Evolutionary conservation across 2,888 invertebrate species (phyloP), one percentile per base, ranked within the genome.

Genomic region (Andrena fulva): DNA sequence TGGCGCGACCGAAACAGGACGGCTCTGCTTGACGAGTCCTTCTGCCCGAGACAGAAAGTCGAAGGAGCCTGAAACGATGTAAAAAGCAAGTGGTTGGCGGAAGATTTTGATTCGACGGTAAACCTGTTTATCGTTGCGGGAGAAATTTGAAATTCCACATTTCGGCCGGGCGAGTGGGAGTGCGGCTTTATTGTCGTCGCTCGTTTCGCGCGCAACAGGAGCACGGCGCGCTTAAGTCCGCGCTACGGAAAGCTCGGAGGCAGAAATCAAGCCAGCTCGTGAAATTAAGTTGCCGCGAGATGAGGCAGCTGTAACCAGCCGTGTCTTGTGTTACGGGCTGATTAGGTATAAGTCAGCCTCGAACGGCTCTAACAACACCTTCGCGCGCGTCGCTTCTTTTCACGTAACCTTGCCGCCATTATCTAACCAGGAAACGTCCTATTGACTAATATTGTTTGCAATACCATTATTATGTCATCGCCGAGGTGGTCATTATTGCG

Each of bases 401-500:
- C 80, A 27, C 50, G 80, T 80, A 80, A 80, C 80, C 80, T 81
- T 69, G 73, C 68, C 31, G 80, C 31, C 73, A 80, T 81, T 81
- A 81, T 81, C 80, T 81, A 81, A 81, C 80, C 80, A 80, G 80
- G 80, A 81, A 81, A 73, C 80, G 73, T 80, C 73, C 80, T 79
- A 73, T 81, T 80, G 80, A 73, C 80, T 81, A 81, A 80, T 81
- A 73, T 81, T 81, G 80, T 81, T 81, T 81, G 80, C 80, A 68
- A 81, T 80, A 73, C 79, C 72, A 79, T 79, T 81, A 81, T 81
- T 81, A 72, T 79, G 68, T 80, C 80, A 81, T 69, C 79, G 60
- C 27, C n/a, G 50, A 64, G 80, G 63, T 73, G 72, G 80, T 64
- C 80, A 80, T 80, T 80, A 69, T 81, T 81, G 52, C 80, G 64